phyloP scores from a whole-genome alignment of 2,888 invertebrate genomes.

The Camptogramma bilineatum region DNA sequence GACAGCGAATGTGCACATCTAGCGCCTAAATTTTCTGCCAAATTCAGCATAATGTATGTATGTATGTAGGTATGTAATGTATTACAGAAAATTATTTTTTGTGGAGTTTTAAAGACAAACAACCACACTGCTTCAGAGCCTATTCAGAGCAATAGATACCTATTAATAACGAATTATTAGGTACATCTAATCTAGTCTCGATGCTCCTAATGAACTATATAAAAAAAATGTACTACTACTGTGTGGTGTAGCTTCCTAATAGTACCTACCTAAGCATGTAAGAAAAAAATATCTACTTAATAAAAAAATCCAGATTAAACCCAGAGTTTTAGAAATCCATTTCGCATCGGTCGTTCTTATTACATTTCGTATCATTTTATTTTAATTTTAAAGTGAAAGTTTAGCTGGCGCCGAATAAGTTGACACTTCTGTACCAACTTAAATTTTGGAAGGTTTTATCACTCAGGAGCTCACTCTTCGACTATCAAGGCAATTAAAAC shows the following conservation, averaged over 20 bases:
- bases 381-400: neutral
- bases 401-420: neutral
- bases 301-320: neutral
- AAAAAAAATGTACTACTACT: too few species aligned
- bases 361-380: neutral
- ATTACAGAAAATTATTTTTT: neutral
- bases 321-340: neutral
- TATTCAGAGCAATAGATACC: too few species aligned
- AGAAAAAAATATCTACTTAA: neutral
- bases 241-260: too few species aligned
- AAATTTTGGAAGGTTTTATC: too few species aligned
- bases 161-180: too few species aligned
- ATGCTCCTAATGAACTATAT: too few species aligned
- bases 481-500: neutral
- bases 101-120: too few species aligned
- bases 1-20: slow-evolving; percentile 6
- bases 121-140: too few species aligned
- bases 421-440: neutral
- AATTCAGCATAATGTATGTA: neutral
- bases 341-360: neutral
- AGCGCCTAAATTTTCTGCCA: slow-evolving; percentile 11
- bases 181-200: too few species aligned
- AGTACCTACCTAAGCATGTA: neutral
- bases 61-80: neutral
- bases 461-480: neutral